Evolutionary conservation across 2,888 invertebrate species (phyloP).

Genomic region (Ormyrus rosae): DNA sequence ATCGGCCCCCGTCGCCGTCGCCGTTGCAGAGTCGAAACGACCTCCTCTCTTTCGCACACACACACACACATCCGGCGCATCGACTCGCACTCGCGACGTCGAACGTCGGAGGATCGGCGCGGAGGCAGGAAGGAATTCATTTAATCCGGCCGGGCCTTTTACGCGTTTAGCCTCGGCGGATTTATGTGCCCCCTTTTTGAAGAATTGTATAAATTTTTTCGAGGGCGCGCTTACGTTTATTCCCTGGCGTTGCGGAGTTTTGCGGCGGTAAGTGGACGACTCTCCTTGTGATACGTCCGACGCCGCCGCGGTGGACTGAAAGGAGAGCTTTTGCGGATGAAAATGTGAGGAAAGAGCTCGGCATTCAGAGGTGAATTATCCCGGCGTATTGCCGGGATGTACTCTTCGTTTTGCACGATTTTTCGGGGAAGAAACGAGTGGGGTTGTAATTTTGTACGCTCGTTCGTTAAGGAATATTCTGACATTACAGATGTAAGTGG

Average conservation of each 20-base stretch:
- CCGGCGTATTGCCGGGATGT: neutral
- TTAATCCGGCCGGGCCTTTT: conserved; percentile 24
- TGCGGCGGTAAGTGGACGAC: neutral
- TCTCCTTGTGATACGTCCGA: conserved; percentile 6
- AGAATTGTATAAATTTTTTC: conserved; percentile 8
- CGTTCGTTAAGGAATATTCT: no score
- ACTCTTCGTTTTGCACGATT: conserved; percentile 10
- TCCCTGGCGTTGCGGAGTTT: neutral
- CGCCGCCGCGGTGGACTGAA: neutral
- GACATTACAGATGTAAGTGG: no score
- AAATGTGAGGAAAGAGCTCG: neutral
- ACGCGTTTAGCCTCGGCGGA: neutral
- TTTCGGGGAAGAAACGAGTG: neutral
- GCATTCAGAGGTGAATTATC: conserved; percentile 31
- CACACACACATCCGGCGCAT: neutral
- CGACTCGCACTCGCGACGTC: no score
- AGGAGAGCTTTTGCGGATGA: conserved; percentile 17
- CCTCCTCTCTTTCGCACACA: neutral
- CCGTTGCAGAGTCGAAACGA: conserved; percentile 13
- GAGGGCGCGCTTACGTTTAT: neutral
- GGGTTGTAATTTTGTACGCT: no score
- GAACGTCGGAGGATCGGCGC: no score
- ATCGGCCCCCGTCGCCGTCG: neutral
- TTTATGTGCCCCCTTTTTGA: conserved; percentile 5
- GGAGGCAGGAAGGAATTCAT: conserved; percentile 28